Percentiles rank a stretch among this genome's conserved stretches.
Evolutionary conservation across 2,888 invertebrate genomes (phyloP).

Genomic region (Tyria jacobaeae): DNA sequence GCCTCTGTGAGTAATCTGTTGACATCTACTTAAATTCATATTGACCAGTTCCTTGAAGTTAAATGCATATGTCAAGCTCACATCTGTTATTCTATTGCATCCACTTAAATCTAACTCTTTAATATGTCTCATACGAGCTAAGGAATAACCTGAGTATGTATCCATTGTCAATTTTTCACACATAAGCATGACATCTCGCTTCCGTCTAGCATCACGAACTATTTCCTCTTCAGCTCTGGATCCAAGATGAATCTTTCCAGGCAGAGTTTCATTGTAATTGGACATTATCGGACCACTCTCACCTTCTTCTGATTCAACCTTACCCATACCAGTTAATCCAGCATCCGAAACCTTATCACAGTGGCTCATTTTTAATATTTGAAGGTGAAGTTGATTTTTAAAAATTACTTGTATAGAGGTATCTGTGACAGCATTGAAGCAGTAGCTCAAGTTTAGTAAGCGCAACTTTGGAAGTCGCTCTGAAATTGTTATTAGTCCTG

Average conservation of each 20-base stretch:
- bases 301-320: slow-evolving; percentile 67
- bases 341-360: slow-evolving; percentile 90
- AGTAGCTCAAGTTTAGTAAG: slow-evolving; percentile 88
- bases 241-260: slow-evolving; percentile 85
- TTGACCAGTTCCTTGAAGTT: slow-evolving; percentile 88
- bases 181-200: slow-evolving; percentile 87
- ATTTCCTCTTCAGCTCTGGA: slow-evolving; percentile 90
- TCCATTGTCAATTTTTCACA: slow-evolving; percentile 84
- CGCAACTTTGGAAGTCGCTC: slow-evolving; percentile 86
- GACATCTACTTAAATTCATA: slow-evolving; percentile 89
- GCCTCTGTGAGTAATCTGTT: slow-evolving; percentile 89
- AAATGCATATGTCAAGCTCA: slow-evolving; percentile 89
- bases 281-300: slow-evolving; percentile 72
- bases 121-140: slow-evolving; percentile 85
- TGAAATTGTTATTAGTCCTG: slow-evolving; percentile 87
- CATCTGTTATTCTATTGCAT: slow-evolving; percentile 91
- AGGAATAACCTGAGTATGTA: slow-evolving; percentile 80
- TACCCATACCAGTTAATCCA: slow-evolving; percentile 90
- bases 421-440: slow-evolving; percentile 91
- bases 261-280: slow-evolving; percentile 60
- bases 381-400: slow-evolving; percentile 86
- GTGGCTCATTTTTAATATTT: slow-evolving; percentile 88
- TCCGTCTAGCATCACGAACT: slow-evolving; percentile 88
- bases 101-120: slow-evolving; percentile 88
- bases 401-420: slow-evolving; percentile 89